Percentiles rank a stretch among this genome's conserved stretches.
Conservation (phyloP, 2,888 invertebrate species). For the Scaptomyza flava region DNA sequence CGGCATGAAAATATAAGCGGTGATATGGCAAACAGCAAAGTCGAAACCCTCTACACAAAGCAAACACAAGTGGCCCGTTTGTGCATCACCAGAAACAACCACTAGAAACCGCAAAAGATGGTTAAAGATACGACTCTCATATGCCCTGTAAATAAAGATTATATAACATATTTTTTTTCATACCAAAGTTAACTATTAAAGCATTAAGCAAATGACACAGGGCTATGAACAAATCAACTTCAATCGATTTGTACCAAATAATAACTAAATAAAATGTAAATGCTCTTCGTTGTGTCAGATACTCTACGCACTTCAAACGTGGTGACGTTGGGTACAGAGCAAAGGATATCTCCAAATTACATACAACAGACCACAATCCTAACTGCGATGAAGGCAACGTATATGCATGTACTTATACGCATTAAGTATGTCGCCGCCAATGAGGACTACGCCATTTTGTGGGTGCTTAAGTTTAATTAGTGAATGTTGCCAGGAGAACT, state of each 20-base stretch:
- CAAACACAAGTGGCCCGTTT: constrained; percentile 48
- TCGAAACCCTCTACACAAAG: constrained; percentile 45
- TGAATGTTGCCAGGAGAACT: constrained; percentile 12
- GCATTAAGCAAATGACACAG: no score
- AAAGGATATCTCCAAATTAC: constrained; percentile 11
- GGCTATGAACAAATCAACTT: no score
- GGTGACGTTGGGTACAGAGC: constrained; percentile 2
- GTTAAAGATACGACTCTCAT: not conserved
- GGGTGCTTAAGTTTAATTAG: constrained; percentile 72
- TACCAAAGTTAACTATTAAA: no score
- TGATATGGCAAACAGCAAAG: constrained; percentile 66
- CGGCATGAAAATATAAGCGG: constrained; percentile 66
- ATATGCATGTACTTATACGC: not conserved
- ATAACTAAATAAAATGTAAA: not conserved
- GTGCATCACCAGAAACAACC: constrained; percentile 15
- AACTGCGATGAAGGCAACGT: constrained; percentile 19
- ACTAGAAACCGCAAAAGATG: not conserved
- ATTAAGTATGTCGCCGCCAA: constrained; percentile 19
- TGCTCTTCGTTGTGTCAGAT: not conserved
- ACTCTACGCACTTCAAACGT: not conserved
- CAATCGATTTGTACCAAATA: no score
- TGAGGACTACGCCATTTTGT: constrained; percentile 52
- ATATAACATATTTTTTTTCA: no score
- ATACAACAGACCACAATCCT: constrained; percentile 12
- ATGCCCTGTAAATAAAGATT: constrained; percentile 8